These are phyloP conservation scores for Rhamnusium bicolor DNA, from an alignment of 2,888 invertebrate species.

Conservation along the genomic window DNA sequence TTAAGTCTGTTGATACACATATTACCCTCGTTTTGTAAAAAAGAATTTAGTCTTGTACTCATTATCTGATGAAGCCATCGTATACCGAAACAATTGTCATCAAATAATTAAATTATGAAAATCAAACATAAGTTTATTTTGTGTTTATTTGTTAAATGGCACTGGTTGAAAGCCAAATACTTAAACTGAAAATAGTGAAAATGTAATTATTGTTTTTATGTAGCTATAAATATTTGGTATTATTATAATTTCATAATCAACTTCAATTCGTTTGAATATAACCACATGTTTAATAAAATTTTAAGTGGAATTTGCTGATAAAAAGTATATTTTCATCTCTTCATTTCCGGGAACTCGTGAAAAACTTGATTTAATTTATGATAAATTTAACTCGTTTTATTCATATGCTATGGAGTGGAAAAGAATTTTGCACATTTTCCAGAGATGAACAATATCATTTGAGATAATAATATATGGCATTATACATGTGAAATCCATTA, in stretches of 20 bases:
- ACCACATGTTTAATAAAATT: not conserved
- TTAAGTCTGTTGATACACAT: no score
- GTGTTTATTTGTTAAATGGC: no score
- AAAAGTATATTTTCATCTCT: slow-evolving; percentile 8
- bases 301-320: not conserved
- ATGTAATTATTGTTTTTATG: no score
- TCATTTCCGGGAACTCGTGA: slow-evolving; percentile 28
- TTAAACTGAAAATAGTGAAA: no score
- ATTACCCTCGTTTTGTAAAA: no score
- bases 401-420: not conserved
- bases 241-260: not conserved
- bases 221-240: not conserved
- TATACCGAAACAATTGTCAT: no score
- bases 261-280: not conserved
- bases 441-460: slow-evolving; percentile 9
- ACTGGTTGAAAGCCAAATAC: no score
- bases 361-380: slow-evolving; percentile 37
- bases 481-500: not conserved
- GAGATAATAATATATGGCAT: not conserved
- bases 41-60: no score
- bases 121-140: no score
- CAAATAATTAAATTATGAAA: no score
- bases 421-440: not conserved
- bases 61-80: no score
- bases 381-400: slow-evolving; percentile 20